Percentiles rank a stretch among this genome's conserved stretches.
These are phyloP conservation scores for Porites australiensis DNA, from an alignment of 64 coral and sea anemone species.

Conservation along the genomic window DNA sequence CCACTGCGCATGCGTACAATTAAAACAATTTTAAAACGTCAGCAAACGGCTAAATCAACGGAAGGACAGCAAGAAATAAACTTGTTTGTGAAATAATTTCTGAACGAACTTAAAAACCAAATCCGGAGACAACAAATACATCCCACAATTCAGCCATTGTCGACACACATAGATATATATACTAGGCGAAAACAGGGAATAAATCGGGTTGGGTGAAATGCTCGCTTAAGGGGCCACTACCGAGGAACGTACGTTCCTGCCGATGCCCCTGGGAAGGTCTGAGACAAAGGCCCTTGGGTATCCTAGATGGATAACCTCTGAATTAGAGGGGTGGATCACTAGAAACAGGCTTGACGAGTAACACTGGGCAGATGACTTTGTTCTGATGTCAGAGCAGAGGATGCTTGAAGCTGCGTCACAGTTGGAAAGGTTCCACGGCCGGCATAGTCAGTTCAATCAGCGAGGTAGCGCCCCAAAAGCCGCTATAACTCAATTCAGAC, in stretches of 20 bases:
- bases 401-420: slow-evolving; percentile 88
- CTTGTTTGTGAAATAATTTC: no score
- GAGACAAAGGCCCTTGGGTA: slow-evolving; percentile 76
- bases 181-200: background rate
- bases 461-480: slow-evolving; percentile 70
- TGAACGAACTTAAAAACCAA: no score
- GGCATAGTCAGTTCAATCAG: slow-evolving; percentile 86
- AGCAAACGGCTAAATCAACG: background rate
- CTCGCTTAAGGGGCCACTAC: slow-evolving; percentile 92
- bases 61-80: background rate
- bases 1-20: slow-evolving; percentile 14
- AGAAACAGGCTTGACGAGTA: slow-evolving; percentile 93
- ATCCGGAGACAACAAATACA: background rate
- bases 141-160: slow-evolving; percentile 38
- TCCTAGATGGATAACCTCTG: slow-evolving; percentile 79
- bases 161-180: background rate
- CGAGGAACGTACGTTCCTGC: slow-evolving; percentile 76
- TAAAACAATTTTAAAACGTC: no score
- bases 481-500: slow-evolving; percentile 98
- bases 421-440: slow-evolving; percentile 93
- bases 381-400: slow-evolving; percentile 13
- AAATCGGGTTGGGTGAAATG: slow-evolving; percentile 83
- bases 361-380: slow-evolving; percentile 74
- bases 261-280: slow-evolving; percentile 95
- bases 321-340: slow-evolving; percentile 87